Evolutionary conservation across 2,797 vertebrate species (phyloP), one percentile per base, ranked within the genome.

Genomic region (Amniataba percoides): DNA sequence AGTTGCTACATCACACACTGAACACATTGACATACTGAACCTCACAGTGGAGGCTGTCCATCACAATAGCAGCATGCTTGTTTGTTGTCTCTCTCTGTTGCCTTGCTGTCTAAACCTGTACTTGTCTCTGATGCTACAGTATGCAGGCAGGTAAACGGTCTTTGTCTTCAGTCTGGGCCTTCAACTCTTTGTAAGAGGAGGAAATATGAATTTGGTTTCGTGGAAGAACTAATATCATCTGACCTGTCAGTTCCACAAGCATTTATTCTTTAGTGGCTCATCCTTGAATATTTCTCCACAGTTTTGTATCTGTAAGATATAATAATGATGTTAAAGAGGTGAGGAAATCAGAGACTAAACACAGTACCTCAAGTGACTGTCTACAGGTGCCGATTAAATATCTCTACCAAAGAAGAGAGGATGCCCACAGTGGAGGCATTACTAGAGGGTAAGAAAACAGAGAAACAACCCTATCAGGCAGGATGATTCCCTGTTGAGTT

Each of bases 11-110:
- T 93, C 86, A 93, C 90, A 90, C 84, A 62, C 76, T 45, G 79
- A 93, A 91, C 90, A 88, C 87, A 73, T 74, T 88, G 92, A 91
- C 90, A 91, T 77, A 86, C 82, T 90, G 87, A 92, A 89, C 84
- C 90, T 91, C 88, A 87, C 91, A 89, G 91, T 80, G 72, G 87
- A 93, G 74, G 85, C 87, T 93, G 93, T 92, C 93, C 88, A 89
- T 94, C 93, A 93, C 82, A 88, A 90, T 86, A 89, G 89, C 80
- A 87, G 85, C 86, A 74, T 80, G 87, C 88, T 90, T 91, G 86
- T 91, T 90, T 92, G 88, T 91, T 89, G 89, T 92, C 88, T 92
- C 74, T 89, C 83, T 90, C 87, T 84, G 83, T 85, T 91, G 84
- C 79, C 66, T 83, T 16, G 67, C 89, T 88, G 88, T 92, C 86